Percentiles rank a stretch among this genome's conserved stretches.
phyloP scores from a whole-genome alignment of 1,140 invertebrate genomes.

The Pseudomyrmex dendroicus region DNA sequence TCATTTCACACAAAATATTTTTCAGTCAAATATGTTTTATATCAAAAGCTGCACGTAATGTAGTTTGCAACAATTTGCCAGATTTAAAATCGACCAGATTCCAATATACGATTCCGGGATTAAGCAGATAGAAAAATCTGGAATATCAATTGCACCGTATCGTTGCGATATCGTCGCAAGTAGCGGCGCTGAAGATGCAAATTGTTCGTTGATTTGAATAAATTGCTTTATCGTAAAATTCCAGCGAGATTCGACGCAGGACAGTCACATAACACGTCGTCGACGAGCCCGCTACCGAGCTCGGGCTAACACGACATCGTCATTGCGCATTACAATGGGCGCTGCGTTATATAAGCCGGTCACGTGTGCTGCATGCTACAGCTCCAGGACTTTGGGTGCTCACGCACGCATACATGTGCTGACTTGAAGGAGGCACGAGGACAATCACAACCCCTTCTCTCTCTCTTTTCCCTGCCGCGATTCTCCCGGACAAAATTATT shows the following conservation, averaged over 20 bases:
- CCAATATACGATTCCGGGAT: background rate
- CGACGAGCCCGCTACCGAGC: slow-evolving; percentile 8
- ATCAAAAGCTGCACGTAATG: background rate
- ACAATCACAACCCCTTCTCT: slow-evolving; percentile 1
- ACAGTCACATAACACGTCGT: slow-evolving; percentile 61
- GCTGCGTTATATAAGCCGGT: slow-evolving; percentile 72
- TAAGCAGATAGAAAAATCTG: background rate
- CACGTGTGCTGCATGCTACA: slow-evolving; percentile 69
- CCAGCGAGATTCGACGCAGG: slow-evolving; percentile 4
- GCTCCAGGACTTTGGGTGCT: slow-evolving; percentile 37
- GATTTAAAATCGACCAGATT: background rate
- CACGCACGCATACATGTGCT: slow-evolving; percentile 69
- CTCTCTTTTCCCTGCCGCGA: background rate
- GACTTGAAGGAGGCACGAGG: slow-evolving; percentile 20
- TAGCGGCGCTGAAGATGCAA: background rate
- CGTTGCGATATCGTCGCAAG: background rate
- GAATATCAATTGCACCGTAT: background rate
- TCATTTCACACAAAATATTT: too few relatives aligned
- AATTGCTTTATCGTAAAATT: slow-evolving; percentile 44
- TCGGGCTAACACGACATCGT: slow-evolving; percentile 70
- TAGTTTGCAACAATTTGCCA: background rate
- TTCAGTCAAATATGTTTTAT: background rate
- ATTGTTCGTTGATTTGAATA: slow-evolving; percentile 8
- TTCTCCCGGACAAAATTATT: slow-evolving; percentile 62
- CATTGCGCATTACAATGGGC: slow-evolving; percentile 72